Evolutionary conservation across 2,797 vertebrate species (phyloP).

Genomic region (Bradypodion pumilum): DNA sequence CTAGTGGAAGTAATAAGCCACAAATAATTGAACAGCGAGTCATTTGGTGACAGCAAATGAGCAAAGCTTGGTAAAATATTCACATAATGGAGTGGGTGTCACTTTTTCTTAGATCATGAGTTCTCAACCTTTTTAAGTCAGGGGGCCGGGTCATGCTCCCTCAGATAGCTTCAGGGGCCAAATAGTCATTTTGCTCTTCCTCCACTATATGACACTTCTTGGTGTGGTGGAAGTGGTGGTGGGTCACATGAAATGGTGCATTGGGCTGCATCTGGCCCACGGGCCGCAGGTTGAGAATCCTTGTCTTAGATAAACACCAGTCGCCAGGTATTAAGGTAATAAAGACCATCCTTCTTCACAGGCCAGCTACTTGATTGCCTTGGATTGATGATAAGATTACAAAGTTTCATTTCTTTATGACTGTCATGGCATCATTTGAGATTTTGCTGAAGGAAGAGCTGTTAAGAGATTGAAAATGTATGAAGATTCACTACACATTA

Average conservation of each 20-base stretch:
- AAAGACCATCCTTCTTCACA: neutral
- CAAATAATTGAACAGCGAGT: slow-evolving; percentile 43
- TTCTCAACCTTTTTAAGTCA: no score
- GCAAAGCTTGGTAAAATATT: slow-evolving; percentile 11
- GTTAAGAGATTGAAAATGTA: neutral
- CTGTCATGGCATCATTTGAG: neutral
- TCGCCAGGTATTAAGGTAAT: neutral
- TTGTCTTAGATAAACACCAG: slow-evolving; percentile 5
- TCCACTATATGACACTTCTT: no score
- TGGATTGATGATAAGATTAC: neutral
- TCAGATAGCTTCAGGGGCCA: no score
- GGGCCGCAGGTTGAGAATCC: no score
- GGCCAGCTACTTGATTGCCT: neutral
- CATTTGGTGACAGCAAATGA: slow-evolving; percentile 10
- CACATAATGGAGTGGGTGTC: neutral
- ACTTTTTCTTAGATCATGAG: slow-evolving; percentile 22
- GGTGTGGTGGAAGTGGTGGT: no score
- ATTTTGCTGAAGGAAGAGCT: neutral
- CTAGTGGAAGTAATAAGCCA: slow-evolving; percentile 50
- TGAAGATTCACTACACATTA: neutral
- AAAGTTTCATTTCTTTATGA: neutral
- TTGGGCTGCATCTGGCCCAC: no score
- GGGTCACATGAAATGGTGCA: no score
- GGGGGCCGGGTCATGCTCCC: no score
- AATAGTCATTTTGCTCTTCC: no score